These are phyloP conservation scores for Zonotrichia albicollis DNA, from an alignment of 2,797 vertebrate species.

Conservation along the genomic window DNA sequence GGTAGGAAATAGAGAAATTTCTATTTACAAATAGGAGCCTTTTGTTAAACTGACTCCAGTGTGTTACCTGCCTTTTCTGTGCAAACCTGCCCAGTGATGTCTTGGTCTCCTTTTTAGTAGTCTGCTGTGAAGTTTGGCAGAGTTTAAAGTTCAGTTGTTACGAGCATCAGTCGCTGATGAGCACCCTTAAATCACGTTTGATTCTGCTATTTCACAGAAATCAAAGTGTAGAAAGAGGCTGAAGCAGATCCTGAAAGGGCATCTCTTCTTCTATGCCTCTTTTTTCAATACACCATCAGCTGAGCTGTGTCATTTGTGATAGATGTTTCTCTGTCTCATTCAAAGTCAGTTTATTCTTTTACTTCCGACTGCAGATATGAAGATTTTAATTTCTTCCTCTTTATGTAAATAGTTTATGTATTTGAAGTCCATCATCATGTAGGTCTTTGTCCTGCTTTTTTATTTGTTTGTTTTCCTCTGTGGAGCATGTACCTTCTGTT, in stretches of 20 bases:
- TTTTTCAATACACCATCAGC: not conserved
- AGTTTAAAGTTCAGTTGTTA: not conserved
- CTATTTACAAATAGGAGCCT: not conserved
- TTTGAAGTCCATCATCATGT: not conserved
- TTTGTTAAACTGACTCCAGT: not conserved
- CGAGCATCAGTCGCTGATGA: not conserved
- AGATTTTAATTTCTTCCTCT: not conserved
- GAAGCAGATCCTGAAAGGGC: not conserved
- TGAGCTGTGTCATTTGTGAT: not conserved
- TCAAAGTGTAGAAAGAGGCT: not conserved
- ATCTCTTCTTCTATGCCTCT: not conserved
- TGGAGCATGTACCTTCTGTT: not conserved
- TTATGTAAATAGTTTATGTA: not conserved
- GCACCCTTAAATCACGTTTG: not conserved
- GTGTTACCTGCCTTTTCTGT: not conserved
- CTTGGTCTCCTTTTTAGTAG: not conserved
- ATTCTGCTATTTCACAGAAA: not conserved
- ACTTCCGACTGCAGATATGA: not conserved
- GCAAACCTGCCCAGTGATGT: not conserved
- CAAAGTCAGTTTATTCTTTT: not conserved
- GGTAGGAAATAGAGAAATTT: conserved; percentile 73
- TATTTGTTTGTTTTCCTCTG: not conserved
- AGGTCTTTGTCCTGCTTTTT: not conserved
- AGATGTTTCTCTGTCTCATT: not conserved
- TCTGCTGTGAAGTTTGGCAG: not conserved